Conservation (phyloP, 2,888 invertebrate species). For the Rotaria sp. region DNA sequence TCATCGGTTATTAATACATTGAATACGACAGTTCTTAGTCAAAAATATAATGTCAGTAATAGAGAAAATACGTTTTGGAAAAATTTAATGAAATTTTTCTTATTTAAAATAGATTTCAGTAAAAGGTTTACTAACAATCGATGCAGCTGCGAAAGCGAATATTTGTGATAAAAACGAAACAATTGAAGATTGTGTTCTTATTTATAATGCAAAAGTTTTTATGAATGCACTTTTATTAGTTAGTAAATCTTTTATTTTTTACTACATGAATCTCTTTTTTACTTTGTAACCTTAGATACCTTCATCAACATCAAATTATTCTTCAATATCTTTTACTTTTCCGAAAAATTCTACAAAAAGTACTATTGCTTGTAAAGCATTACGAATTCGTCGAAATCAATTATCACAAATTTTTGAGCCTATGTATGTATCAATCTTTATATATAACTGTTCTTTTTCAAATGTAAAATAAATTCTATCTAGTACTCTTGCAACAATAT, state of each 20-base stretch:
- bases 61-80: background rate
- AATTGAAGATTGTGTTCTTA: background rate
- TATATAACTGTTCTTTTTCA: background rate
- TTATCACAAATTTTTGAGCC: slow-evolving; percentile 25
- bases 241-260: background rate
- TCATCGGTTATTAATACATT: background rate
- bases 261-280: background rate
- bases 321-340: background rate
- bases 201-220: background rate
- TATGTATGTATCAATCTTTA: background rate
- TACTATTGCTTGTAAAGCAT: background rate
- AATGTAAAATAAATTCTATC: background rate
- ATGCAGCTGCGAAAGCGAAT: background rate
- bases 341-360: background rate
- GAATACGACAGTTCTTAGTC: background rate
- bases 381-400: slow-evolving; percentile 17
- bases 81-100: background rate
- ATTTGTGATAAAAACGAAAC: background rate
- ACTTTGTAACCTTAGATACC: background rate
- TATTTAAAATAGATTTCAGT: background rate
- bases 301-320: background rate
- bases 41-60: background rate
- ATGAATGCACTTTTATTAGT: background rate
- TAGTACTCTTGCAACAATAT: background rate
- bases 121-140: background rate